Conservation (phyloP, 2,797 vertebrate species). For the Tolypeutes matacus region DNA sequence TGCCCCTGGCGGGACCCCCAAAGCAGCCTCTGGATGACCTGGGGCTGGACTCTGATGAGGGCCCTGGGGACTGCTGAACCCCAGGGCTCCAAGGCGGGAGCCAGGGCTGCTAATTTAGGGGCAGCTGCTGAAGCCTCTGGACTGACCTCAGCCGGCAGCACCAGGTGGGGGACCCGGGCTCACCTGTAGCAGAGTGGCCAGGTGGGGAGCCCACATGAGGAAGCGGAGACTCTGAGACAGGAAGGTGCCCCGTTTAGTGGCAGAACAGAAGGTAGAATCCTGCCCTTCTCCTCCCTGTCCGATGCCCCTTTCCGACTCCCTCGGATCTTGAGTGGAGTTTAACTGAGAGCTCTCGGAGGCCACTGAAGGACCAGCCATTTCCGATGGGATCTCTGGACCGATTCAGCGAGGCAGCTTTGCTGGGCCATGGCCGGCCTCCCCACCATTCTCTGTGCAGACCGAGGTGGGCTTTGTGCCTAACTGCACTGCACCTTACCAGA, state of each 20-base stretch:
- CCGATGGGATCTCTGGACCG: background rate
- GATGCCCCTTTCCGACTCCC: background rate
- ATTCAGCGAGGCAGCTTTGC: background rate
- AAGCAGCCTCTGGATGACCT: background rate
- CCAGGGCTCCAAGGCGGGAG: background rate
- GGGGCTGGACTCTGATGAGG: background rate
- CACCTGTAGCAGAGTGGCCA: background rate
- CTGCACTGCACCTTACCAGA: conserved; percentile 58
- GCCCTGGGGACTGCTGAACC: background rate
- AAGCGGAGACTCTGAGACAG: background rate
- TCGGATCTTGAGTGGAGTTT: background rate
- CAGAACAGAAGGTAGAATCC: background rate
- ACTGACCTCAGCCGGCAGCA: background rate
- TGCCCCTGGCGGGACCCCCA: background rate
- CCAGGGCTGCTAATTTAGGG: background rate
- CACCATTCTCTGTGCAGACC: conserved; percentile 65
- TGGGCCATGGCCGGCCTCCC: background rate
- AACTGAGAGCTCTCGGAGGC: background rate
- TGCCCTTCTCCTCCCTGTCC: background rate
- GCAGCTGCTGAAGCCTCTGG: background rate
- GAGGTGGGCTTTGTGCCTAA: conserved; percentile 63
- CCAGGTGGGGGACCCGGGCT: background rate
- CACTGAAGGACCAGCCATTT: accelerated
- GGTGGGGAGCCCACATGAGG: background rate
- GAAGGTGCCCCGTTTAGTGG: background rate